These are phyloP conservation scores for Perodicticus potto DNA, from an alignment of 2,797 vertebrate species.

Conservation along the genomic window DNA sequence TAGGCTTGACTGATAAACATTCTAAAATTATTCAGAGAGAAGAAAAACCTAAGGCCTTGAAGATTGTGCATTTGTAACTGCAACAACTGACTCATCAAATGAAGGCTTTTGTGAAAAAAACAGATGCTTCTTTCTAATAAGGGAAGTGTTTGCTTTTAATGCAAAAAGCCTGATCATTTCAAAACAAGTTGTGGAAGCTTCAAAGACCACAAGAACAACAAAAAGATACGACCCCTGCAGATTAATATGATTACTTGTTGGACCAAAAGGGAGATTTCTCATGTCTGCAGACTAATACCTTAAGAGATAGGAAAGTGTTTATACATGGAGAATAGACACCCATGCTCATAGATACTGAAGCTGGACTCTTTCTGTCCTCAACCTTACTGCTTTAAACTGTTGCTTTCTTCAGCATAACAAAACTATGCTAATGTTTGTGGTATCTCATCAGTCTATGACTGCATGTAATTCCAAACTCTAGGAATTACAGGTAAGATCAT, in stretches of 20 bases:
- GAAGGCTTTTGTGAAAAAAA: not conserved
- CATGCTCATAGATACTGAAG: not conserved
- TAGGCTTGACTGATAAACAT: not conserved
- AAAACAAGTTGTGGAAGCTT: not conserved
- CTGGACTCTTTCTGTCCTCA: too few species aligned
- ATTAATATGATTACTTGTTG: not conserved
- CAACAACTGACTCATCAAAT: not conserved
- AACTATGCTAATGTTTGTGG: not conserved
- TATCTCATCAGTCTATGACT: not conserved
- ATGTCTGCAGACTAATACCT: not conserved
- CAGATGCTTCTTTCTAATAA: not conserved
- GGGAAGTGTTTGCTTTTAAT: not conserved
- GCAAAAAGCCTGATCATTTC: not conserved
- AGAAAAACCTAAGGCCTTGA: not conserved
- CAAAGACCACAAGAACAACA: not conserved
- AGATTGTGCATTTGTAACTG: not conserved
- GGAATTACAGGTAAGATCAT: not conserved
- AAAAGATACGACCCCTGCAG: not conserved
- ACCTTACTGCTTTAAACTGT: not conserved
- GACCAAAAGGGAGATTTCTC: not conserved
- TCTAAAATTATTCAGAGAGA: not conserved
- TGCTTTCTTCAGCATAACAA: not conserved
- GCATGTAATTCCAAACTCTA: not conserved
- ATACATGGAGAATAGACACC: not conserved
- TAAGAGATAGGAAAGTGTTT: not conserved